Percentiles rank a stretch among this genome's conserved stretches.
These are phyloP conservation scores for Rhombomys opimus DNA, from an alignment of 2,113 vertebrate species.

Conservation along the genomic window DNA sequence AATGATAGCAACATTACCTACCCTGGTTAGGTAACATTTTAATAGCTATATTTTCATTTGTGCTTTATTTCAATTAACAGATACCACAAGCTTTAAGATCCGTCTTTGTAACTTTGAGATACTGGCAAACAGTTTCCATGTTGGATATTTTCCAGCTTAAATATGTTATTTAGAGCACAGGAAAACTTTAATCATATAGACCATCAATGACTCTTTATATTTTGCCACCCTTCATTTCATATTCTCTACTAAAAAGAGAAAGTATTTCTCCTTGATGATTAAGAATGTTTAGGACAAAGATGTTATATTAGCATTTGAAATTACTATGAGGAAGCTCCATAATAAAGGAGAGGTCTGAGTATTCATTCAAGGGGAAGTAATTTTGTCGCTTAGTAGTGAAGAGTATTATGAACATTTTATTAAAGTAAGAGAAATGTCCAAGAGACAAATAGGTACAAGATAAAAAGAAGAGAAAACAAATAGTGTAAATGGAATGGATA, in stretches of 20 bases:
- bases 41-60: not conserved
- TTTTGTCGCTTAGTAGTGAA: not conserved
- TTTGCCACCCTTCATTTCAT: not conserved
- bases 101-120: not conserved
- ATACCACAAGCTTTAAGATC: not conserved
- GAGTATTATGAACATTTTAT: not conserved
- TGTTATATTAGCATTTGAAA: not conserved
- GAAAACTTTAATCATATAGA: not conserved
- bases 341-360: not conserved
- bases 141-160: not conserved
- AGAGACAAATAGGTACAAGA: not conserved
- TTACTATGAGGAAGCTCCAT: not conserved
- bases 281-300: not conserved
- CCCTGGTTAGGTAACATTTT: not conserved
- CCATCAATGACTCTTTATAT: not conserved
- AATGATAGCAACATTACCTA: not conserved
- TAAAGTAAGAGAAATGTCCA: not conserved
- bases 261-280: not conserved
- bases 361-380: not conserved
- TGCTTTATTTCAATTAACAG: not conserved
- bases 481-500: not conserved
- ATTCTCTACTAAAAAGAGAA: not conserved
- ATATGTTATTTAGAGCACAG: not conserved
- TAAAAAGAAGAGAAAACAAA: not conserved
- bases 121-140: not conserved